Percentiles rank a stretch among this genome's conserved stretches.
phyloP scores from a whole-genome alignment of 1,140 invertebrate species.

The Aphaenogaster ashmeadi region DNA sequence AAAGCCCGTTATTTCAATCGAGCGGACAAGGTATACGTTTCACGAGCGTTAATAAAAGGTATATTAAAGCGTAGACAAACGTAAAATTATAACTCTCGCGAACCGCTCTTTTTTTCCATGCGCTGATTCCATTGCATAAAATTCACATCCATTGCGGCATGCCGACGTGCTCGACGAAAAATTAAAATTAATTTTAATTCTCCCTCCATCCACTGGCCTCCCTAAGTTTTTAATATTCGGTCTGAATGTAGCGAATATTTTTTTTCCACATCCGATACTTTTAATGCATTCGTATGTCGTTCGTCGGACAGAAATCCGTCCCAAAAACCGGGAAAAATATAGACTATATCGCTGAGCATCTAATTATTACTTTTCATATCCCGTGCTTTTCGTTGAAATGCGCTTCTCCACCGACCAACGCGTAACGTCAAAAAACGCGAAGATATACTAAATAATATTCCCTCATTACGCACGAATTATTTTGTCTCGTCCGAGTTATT shows the following conservation, averaged over 20 bases:
- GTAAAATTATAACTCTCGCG: conserved; percentile 36
- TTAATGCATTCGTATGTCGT: conserved; percentile 14
- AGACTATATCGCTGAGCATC: conserved; percentile 12
- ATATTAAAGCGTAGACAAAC: conserved; percentile 46
- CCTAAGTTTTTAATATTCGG: conserved; percentile 54
- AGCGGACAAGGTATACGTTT: not conserved
- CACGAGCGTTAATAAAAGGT: conserved; percentile 4
- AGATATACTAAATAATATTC: not conserved
- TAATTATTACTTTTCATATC: conserved; percentile 53
- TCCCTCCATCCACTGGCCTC: not conserved
- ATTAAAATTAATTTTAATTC: conserved; percentile 49
- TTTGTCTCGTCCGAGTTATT: conserved; percentile 26
- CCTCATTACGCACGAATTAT: conserved; percentile 6
- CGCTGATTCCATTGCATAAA: conserved; percentile 41
- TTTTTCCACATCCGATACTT: conserved; percentile 36
- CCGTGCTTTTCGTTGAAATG: conserved; percentile 12
- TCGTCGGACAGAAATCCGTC: conserved; percentile 27
- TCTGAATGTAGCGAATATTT: conserved; percentile 31
- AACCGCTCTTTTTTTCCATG: conserved; percentile 2
- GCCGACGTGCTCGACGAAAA: conserved; percentile 25
- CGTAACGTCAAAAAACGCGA: not conserved
- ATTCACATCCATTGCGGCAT: conserved; percentile 28
- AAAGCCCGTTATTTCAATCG: conserved; percentile 12
- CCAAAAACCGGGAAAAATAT: conserved; percentile 15
- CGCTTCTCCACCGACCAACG: not conserved